These are phyloP conservation scores for Aelia acuminata DNA, from an alignment of 2,888 invertebrate species.

Conservation along the genomic window DNA sequence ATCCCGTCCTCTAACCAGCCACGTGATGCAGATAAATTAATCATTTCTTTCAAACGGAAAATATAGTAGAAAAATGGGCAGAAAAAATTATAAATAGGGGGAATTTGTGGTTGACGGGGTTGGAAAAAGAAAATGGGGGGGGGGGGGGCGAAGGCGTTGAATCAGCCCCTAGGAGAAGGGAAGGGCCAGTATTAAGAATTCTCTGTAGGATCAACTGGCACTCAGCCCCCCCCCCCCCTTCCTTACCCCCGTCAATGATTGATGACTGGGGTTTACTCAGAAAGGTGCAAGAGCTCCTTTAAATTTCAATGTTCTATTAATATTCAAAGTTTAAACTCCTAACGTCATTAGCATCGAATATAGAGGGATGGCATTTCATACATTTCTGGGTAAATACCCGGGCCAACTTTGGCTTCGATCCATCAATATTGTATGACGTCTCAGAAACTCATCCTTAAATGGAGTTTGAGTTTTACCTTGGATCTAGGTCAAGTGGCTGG, in stretches of 20 bases:
- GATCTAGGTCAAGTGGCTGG: background rate
- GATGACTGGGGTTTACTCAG: slow-evolving; percentile 2
- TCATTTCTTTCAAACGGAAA: background rate
- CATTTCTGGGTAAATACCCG: slow-evolving; percentile 9
- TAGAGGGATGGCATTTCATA: slow-evolving; percentile 15
- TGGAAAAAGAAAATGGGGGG: too few species aligned
- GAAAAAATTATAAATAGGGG: too few species aligned
- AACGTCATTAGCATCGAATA: slow-evolving; percentile 18
- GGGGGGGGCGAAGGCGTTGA: too few species aligned
- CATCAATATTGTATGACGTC: slow-evolving; percentile 32
- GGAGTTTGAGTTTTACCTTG: background rate
- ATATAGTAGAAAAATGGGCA: background rate
- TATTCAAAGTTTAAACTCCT: slow-evolving; percentile 41
- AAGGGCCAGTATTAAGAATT: slow-evolving; percentile 27
- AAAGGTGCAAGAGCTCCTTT: background rate
- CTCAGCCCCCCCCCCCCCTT: background rate
- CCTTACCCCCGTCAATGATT: background rate
- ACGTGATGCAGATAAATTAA: slow-evolving; percentile 18
- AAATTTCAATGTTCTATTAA: slow-evolving; percentile 36
- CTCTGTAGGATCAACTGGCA: slow-evolving; percentile 35
- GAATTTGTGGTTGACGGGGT: background rate
- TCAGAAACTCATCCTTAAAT: slow-evolving; percentile 5
- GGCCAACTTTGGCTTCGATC: slow-evolving; percentile 12
- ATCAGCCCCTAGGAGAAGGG: background rate
- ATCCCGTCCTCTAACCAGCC: background rate